phyloP scores from a whole-genome alignment of 1,140 invertebrate genomes.

The Eumaeus atala region DNA sequence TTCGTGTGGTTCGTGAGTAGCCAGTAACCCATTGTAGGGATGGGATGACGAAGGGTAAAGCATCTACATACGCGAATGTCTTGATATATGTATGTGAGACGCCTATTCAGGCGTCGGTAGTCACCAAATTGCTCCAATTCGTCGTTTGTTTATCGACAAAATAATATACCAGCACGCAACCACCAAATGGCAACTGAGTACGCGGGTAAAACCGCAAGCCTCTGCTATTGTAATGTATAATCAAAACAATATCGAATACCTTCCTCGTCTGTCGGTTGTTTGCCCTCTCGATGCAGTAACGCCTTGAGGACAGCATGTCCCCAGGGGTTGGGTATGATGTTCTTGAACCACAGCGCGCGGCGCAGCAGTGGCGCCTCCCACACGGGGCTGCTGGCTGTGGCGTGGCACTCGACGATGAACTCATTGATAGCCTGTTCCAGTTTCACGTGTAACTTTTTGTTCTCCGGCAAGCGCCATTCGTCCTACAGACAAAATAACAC shows the following conservation, averaged over 20 bases:
- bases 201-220: no score
- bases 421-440: conserved; percentile 43
- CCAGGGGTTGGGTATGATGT: conserved; percentile 53
- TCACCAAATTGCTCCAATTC: no score
- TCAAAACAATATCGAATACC: conserved; percentile 26
- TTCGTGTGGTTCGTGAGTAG: no score
- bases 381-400: conserved; percentile 21
- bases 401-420: conserved; percentile 37
- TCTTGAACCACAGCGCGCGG: conserved; percentile 44
- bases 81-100: no score
- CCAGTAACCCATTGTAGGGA: no score
- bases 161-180: no score
- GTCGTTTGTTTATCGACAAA: no score
- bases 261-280: conserved; percentile 39
- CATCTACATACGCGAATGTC: no score
- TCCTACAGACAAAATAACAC: conserved; percentile 31
- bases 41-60: no score
- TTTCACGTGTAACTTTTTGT: conserved; percentile 37
- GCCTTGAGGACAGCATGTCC: conserved; percentile 54
- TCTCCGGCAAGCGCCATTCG: conserved; percentile 48
- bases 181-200: no score
- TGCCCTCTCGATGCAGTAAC: conserved; percentile 37
- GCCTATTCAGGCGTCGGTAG: no score
- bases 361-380: conserved; percentile 47
- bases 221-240: background rate